These are phyloP conservation scores for Ptychochromis oligacanthus DNA, from an alignment of 2,113 vertebrate genomes.

Conservation along the genomic window DNA sequence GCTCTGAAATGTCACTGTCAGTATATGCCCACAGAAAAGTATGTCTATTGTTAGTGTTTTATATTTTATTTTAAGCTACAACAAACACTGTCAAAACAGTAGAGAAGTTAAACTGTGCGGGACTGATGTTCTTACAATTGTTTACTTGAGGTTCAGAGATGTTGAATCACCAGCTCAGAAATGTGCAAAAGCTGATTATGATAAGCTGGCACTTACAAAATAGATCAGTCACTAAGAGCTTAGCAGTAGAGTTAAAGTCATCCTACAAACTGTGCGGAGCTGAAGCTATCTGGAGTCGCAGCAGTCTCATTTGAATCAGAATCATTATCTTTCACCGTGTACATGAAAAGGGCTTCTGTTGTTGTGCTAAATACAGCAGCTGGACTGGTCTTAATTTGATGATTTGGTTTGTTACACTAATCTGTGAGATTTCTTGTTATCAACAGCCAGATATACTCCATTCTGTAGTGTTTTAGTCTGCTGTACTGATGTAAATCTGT, in stretches of 20 bases:
- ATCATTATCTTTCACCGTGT: slow-evolving; percentile 3
- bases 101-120: neutral
- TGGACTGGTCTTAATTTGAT: slow-evolving; percentile 5
- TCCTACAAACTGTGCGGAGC: slow-evolving; percentile 20
- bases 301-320: slow-evolving; percentile 9
- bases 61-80: slow-evolving; percentile 15
- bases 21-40: neutral
- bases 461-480: neutral
- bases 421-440: slow-evolving; percentile 8
- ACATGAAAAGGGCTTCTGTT: neutral
- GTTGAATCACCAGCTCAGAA: slow-evolving; percentile 49
- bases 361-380: neutral
- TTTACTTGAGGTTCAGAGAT: slow-evolving; percentile 46
- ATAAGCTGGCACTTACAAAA: slow-evolving; percentile 62
- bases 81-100: slow-evolving; percentile 30
- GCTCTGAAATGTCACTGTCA: slow-evolving; percentile 20
- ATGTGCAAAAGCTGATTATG: slow-evolving; percentile 68
- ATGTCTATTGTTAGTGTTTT: slow-evolving; percentile 6
- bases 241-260: slow-evolving; percentile 36
- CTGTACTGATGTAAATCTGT: neutral
- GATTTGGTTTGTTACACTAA: slow-evolving; percentile 2
- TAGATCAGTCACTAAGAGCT: slow-evolving; percentile 53
- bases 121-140: slow-evolving; percentile 25
- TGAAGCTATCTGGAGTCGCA: slow-evolving; percentile 1
- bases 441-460: neutral